A percentile compares a stretch with the other conserved stretches of the same genome.
These are phyloP conservation scores for Stramonita haemastoma DNA, from an alignment of 2,888 invertebrate species.

Conservation along the genomic window DNA sequence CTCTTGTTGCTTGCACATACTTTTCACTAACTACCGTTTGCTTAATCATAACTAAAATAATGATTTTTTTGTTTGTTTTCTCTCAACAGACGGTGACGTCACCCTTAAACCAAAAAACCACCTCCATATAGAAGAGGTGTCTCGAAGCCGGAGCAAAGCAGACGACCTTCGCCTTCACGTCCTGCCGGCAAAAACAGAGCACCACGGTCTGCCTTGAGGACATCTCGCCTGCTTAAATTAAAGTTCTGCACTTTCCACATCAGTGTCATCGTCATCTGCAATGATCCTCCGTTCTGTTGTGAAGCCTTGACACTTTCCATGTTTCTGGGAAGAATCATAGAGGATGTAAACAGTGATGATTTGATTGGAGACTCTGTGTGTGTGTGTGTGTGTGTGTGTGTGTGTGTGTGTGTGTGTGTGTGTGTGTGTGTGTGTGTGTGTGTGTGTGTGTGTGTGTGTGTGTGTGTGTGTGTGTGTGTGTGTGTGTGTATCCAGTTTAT, in stretches of 20 bases:
- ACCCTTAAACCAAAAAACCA: slow-evolving; percentile 10
- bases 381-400: not conserved
- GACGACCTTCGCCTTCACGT: not conserved
- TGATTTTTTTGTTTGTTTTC: not conserved
- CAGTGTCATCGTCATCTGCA: no score
- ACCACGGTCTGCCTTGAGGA: no score
- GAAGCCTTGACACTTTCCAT: no score
- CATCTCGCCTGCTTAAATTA: no score
- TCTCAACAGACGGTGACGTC: not conserved
- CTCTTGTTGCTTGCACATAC: no score
- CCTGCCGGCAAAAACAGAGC: not conserved
- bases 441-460: not conserved
- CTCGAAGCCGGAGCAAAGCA: not conserved
- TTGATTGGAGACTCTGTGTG: not conserved
- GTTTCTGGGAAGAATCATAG: no score
- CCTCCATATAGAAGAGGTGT: not conserved
- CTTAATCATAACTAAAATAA: no score
- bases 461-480: not conserved
- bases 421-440: not conserved
- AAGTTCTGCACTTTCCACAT: no score
- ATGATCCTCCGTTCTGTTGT: no score
- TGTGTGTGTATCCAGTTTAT: not conserved
- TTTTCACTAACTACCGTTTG: no score
- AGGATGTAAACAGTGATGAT: no score
- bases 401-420: not conserved